These are phyloP conservation scores for Oscheius onirici DNA, from an alignment of 2,888 invertebrate species.

Conservation along the genomic window DNA sequence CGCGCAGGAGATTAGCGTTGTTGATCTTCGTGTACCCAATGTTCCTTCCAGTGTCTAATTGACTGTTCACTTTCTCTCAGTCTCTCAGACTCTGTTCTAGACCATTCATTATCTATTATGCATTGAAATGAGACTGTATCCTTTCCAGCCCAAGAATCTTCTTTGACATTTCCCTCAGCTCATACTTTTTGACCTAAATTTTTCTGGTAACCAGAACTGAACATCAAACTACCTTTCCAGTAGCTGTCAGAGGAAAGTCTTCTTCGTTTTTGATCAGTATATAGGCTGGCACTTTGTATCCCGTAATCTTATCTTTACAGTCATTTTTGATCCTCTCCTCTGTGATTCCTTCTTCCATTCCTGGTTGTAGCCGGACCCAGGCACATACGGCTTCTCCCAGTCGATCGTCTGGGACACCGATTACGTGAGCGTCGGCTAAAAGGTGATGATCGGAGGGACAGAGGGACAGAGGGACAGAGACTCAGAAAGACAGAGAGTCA, in stretches of 20 bases:
- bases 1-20: slow-evolving; percentile 12
- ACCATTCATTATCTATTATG: slow-evolving; percentile 3
- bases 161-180: slow-evolving; percentile 27
- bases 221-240: slow-evolving; percentile 81
- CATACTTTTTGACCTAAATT: slow-evolving; percentile 32
- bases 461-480: too few species aligned
- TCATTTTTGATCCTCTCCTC: slow-evolving; percentile 77
- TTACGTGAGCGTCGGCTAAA: slow-evolving; percentile 73
- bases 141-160: slow-evolving; percentile 21
- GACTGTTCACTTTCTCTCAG: neutral
- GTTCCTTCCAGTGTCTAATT: neutral
- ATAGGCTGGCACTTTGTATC: slow-evolving; percentile 83
- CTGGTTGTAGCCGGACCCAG: slow-evolving; percentile 76
- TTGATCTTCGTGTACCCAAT: neutral
- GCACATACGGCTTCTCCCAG: slow-evolving; percentile 75
- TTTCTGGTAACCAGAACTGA: too few species aligned
- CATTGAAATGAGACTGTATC: slow-evolving; percentile 23
- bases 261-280: slow-evolving; percentile 75
- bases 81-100: neutral
- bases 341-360: slow-evolving; percentile 73
- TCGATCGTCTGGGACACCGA: slow-evolving; percentile 75
- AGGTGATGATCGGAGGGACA: too few species aligned
- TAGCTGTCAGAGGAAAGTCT: slow-evolving; percentile 81
- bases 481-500: too few species aligned
- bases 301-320: slow-evolving; percentile 77